Base-by-base conservation (phyloP, 1,140 invertebrate genomes). In the Psix sp. region DNA sequence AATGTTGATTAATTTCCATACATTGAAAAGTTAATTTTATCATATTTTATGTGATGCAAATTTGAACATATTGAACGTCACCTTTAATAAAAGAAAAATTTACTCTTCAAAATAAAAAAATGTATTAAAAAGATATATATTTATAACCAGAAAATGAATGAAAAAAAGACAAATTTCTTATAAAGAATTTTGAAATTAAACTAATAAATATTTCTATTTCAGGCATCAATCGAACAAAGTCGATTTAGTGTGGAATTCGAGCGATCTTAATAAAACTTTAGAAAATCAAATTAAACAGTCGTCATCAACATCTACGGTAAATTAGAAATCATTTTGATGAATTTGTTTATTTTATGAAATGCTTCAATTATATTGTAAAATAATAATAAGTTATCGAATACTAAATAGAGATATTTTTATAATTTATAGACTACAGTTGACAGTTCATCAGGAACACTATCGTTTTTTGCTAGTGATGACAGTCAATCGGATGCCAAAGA, bases 401-500 rank as follows among this genome's bases (percentile, higher is more conserved):
- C n/a, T n/a, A n/a, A n/a, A n/a, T n/a, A n/a, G n/a, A n/a, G n/a
- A n/a, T n/a, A n/a, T n/a, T 20, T 17, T 46, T 16, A 51, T 71
- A 14, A 17, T 57, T 67, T 68, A 2, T 20, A 74, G 74, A 48
- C 31, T 13, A 71, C 48, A n/a, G 21, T 52, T 1, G 20, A 66
- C 13, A 38, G 60, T 21, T 36, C 67, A n/a, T 68, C 46, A 9
- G 67, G 43, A 36, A 59, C 42, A 9, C 18, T 29, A 16, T 59
- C 66, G 52, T 38, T 49, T 0, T 63, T 57, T 16, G 10, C 42
- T 11, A 68, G 38, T 15, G 75, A 65, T 26, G 52, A 75, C 66
- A 79, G 60, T 65, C 52, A 52, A 65, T 57, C 33, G 16, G 66
- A 65, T 57, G 45, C 77, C 51, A 79, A 77, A 68, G 83, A 86